Evolutionary conservation across 2,888 invertebrate species (phyloP).

Genomic region (Gonocerus acuteangulatus): DNA sequence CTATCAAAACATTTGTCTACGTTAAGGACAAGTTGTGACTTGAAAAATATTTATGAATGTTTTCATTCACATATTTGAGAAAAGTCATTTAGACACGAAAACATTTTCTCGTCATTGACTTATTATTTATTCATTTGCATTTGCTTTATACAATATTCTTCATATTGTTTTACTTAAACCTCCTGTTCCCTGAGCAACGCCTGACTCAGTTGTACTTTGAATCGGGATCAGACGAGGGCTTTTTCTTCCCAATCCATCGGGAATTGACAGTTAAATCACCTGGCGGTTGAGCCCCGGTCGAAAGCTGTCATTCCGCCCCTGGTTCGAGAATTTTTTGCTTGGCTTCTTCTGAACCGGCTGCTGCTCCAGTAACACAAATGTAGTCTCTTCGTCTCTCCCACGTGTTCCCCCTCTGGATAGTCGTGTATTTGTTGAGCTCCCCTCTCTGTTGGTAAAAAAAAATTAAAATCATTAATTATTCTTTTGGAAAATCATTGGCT

Average conservation of each 20-base stretch:
- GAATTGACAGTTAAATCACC: background rate
- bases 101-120: no score
- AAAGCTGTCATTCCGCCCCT: constrained; percentile 13
- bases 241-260: background rate
- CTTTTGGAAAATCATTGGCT: background rate
- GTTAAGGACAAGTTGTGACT: no score
- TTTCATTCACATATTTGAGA: no score
- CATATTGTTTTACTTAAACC: no score
- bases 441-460: constrained; percentile 27
- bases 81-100: no score
- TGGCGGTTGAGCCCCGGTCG: background rate
- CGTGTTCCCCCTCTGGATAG: constrained; percentile 32
- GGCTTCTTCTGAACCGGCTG: background rate
- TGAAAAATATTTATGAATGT: no score
- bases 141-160: no score
- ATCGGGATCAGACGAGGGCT: background rate
- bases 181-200: no score
- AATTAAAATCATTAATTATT: background rate
- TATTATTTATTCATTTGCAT: no score
- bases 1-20: no score
- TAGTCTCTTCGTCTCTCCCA: constrained; percentile 35
- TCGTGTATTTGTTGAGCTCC: constrained; percentile 32
- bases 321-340: background rate
- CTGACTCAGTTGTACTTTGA: background rate
- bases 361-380: constrained; percentile 32